Evolutionary conservation across 2,888 invertebrate species (phyloP).

Genomic region (Callyntrura sp.): DNA sequence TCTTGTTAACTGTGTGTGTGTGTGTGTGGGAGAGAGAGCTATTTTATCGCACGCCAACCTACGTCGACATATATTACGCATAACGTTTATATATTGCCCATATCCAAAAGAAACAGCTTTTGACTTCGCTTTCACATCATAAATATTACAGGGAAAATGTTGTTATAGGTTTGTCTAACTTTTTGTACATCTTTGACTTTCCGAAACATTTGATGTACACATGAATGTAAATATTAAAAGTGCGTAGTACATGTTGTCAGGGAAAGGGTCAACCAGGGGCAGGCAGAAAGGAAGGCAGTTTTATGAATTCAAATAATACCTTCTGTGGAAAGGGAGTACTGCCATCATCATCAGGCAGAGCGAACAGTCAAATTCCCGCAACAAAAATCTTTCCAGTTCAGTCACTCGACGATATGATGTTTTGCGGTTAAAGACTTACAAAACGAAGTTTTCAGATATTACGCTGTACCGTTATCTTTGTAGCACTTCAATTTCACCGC

Average conservation of each 20-base stretch:
- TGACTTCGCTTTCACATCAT: background rate
- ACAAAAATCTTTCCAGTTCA: constrained; percentile 62
- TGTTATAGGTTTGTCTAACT: constrained; percentile 31
- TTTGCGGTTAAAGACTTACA: constrained; percentile 54
- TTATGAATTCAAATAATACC: background rate
- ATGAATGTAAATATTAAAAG: constrained; percentile 68
- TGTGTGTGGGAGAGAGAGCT: too few relatives aligned
- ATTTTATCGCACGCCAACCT: too few relatives aligned
- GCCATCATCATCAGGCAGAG: background rate
- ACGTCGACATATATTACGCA: constrained; percentile 18
- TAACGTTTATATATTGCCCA: background rate
- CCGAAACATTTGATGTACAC: constrained; percentile 55
- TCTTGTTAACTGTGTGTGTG: constrained; percentile 18
- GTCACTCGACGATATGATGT: constrained; percentile 42
- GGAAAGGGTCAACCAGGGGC: constrained; percentile 59
- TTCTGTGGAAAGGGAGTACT: background rate
- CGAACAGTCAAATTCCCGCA: constrained; percentile 53
- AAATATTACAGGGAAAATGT: background rate
- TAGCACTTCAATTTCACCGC: background rate
- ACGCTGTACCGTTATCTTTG: background rate
- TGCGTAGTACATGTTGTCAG: constrained; percentile 42
- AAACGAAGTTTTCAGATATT: constrained; percentile 18
- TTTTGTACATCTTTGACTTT: constrained; percentile 56
- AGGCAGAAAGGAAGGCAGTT: constrained; percentile 10
- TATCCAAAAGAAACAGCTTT: constrained; percentile 24